These are phyloP conservation scores for Aphodius granarius DNA, from an alignment of 2,888 invertebrate genomes.

Conservation along the genomic window DNA sequence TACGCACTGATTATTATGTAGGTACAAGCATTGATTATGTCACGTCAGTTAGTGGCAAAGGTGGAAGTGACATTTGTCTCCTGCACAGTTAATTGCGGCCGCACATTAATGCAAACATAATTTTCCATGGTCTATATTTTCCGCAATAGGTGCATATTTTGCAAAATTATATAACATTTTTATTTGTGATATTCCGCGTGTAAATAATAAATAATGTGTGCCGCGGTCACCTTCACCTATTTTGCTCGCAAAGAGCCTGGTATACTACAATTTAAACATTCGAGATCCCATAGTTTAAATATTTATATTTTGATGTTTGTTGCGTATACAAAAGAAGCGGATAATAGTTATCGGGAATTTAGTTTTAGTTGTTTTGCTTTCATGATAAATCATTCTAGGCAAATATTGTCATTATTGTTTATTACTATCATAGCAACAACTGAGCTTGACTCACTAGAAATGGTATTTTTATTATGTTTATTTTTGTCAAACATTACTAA, in stretches of 20 bases:
- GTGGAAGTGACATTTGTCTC: slow-evolving; percentile 6
- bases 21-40: background rate
- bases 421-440: too few relatives aligned
- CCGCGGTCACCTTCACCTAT: background rate
- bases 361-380: background rate
- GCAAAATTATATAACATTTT: background rate
- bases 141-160: background rate
- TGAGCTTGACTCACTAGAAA: too few relatives aligned
- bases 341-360: background rate
- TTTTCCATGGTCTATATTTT: slow-evolving; percentile 8
- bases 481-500: too few relatives aligned
- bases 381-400: background rate
- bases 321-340: background rate
- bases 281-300: background rate
- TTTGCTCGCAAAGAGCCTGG: background rate
- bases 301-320: background rate
- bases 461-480: too few relatives aligned
- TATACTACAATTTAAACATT: background rate
- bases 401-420: background rate
- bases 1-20: background rate
- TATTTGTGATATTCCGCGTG: background rate
- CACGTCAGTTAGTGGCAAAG: background rate
- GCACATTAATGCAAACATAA: slow-evolving; percentile 7
- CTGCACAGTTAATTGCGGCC: background rate
- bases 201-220: background rate